phyloP scores from a whole-genome alignment of 2,888 invertebrate species.

The Lithodes maja region DNA sequence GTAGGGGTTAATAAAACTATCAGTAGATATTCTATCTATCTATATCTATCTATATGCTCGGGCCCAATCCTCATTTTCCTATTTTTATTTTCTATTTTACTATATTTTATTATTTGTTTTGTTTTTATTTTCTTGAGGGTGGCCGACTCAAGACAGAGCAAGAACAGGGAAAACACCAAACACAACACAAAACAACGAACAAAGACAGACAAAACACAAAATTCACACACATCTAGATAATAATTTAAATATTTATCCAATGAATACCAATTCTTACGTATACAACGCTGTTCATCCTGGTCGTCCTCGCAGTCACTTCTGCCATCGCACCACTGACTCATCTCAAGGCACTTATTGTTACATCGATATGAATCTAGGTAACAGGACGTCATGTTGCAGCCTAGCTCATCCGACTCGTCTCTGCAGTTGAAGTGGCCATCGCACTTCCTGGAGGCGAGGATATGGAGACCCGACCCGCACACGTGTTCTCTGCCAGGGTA shows the following conservation, averaged over 20 bases:
- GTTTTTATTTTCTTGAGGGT: too few species aligned
- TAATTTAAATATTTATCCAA: background rate
- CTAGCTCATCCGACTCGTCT: constrained; percentile 74
- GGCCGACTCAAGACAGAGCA: too few species aligned
- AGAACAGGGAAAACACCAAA: too few species aligned
- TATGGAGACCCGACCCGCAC: constrained; percentile 88
- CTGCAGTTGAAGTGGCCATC: constrained; percentile 92
- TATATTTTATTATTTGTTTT: too few species aligned
- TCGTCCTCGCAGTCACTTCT: constrained; percentile 88
- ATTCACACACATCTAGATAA: background rate
- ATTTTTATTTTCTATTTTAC: too few species aligned
- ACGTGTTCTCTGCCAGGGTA: constrained; percentile 91
- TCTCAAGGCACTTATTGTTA: constrained; percentile 82
- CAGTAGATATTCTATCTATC: too few species aligned
- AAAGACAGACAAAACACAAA: too few species aligned
- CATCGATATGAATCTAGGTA: constrained; percentile 67
- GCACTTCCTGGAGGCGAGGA: constrained; percentile 91
- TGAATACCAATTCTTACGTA: constrained; percentile 53
- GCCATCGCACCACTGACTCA: constrained; percentile 93
- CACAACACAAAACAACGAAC: too few species aligned
- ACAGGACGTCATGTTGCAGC: constrained; percentile 73
- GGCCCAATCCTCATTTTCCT: too few species aligned
- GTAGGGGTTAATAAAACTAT: too few species aligned
- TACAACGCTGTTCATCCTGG: constrained; percentile 71
- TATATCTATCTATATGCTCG: too few species aligned